Percentiles rank a stretch among this genome's conserved stretches.
Conservation (phyloP, 2,797 vertebrate genomes). For the Hylomyscus alleni region DNA sequence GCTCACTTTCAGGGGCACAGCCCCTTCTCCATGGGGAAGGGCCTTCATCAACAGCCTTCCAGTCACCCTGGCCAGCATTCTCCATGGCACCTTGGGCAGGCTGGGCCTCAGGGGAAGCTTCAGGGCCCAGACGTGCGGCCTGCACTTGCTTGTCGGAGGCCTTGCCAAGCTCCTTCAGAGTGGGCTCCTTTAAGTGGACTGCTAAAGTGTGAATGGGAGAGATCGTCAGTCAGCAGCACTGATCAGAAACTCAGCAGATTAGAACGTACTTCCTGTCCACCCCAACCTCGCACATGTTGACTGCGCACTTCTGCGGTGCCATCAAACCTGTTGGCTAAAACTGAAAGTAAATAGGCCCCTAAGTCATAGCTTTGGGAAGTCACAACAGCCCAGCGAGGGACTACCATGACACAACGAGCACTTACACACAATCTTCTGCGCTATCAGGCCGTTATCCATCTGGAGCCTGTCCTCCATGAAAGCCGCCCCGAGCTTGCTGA, state of each 20-base stretch:
- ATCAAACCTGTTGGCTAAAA: neutral
- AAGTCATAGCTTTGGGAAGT: neutral
- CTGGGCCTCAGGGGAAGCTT: neutral
- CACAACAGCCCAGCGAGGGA: neutral
- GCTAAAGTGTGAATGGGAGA: constrained; percentile 86
- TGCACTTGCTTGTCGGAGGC: neutral
- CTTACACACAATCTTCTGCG: constrained; percentile 96
- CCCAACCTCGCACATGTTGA: neutral
- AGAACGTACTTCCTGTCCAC: neutral
- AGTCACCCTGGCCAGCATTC: neutral
- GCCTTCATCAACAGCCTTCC: constrained; percentile 2
- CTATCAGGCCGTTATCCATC: constrained; percentile 94
- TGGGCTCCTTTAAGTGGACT: constrained; percentile 91
- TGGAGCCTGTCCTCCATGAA: constrained; percentile 96
- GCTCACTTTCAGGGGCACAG: constrained; percentile 31
- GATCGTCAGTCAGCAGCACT: neutral
- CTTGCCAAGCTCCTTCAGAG: constrained; percentile 87
- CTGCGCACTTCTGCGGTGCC: neutral
- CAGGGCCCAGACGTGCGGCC: neutral
- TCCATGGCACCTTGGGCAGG: constrained; percentile 54
- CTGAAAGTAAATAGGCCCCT: neutral
- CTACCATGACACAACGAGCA: rapidly evolving
- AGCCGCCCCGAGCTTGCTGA: constrained; percentile 94
- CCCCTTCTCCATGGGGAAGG: constrained; percentile 1
- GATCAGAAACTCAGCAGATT: neutral